A percentile compares a stretch with the other conserved stretches of the same genome.
These are phyloP conservation scores for Myotis findleyi DNA, from an alignment of 2,797 vertebrate genomes.

Conservation along the genomic window DNA sequence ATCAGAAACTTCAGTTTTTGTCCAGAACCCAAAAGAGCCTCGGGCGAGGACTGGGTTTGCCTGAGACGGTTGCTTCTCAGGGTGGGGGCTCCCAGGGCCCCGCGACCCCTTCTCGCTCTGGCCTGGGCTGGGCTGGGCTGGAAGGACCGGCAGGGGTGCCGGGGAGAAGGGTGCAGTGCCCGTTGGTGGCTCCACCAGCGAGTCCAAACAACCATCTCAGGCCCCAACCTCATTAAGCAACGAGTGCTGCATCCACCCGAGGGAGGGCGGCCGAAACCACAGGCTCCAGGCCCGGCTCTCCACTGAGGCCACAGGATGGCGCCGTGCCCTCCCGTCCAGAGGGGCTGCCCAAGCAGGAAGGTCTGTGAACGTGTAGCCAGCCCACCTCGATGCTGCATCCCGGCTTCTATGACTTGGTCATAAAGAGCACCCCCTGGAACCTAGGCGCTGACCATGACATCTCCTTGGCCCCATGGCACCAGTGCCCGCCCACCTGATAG, in stretches of 20 bases:
- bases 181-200: background rate
- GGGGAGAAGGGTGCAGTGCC: slow-evolving; percentile 41
- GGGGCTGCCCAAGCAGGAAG: background rate
- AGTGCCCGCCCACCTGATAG: background rate
- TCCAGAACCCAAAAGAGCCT: background rate
- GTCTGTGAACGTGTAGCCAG: background rate
- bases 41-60: background rate
- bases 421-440: background rate
- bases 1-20: background rate
- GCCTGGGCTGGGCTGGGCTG: slow-evolving; percentile 88
- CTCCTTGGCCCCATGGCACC: background rate
- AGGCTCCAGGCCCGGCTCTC: background rate
- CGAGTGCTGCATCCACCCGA: background rate
- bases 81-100: slow-evolving; percentile 76
- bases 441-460: background rate
- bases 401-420: background rate
- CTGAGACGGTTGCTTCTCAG: background rate
- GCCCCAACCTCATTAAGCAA: background rate
- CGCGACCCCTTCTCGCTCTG: slow-evolving; percentile 82
- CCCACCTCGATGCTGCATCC: background rate
- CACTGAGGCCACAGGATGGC: background rate
- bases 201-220: background rate
- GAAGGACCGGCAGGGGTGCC: slow-evolving; percentile 87
- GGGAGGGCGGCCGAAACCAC: background rate
- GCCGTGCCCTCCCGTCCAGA: fast-evolving